Percentiles rank a stretch among this genome's conserved stretches.
These are phyloP conservation scores for Microctonus aethiopoides DNA, from an alignment of 2,888 invertebrate genomes.

Conservation along the genomic window DNA sequence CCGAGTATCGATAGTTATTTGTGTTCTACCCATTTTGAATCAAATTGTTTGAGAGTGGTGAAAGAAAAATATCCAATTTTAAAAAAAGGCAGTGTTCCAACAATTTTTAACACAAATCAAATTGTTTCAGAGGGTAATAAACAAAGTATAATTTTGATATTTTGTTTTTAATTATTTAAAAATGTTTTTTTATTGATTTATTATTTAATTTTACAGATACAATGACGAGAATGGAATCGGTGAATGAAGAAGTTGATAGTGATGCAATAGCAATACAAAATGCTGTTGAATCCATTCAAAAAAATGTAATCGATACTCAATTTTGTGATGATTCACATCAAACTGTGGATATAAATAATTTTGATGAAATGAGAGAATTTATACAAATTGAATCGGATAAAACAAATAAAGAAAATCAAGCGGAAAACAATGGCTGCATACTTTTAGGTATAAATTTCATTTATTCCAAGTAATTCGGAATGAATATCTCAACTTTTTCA, in stretches of 20 bases:
- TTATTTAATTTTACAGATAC: neutral
- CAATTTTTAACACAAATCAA: neutral
- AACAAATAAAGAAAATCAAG: neutral
- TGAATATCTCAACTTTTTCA: neutral
- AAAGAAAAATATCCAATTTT: neutral
- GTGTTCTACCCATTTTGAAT: constrained; percentile 2
- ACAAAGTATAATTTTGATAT: neutral
- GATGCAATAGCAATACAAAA: neutral
- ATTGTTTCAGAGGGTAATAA: neutral
- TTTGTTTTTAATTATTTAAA: neutral
- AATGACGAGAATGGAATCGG: neutral
- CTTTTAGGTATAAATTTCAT: neutral
- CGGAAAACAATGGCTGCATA: neutral
- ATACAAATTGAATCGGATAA: neutral
- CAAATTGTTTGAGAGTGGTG: neutral
- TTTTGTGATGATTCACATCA: neutral
- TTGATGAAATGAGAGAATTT: neutral
- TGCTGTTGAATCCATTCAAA: neutral
- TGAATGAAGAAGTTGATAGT: neutral
- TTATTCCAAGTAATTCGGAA: neutral
- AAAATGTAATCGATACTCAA: neutral
- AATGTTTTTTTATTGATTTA: neutral
- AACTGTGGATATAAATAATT: neutral
- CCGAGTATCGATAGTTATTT: neutral
- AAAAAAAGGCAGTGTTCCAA: constrained; percentile 1